A percentile compares a stretch with the other conserved stretches of the same genome.
Conservation (phyloP, 2,888 invertebrate genomes). For the Toxonevra muliebris region DNA sequence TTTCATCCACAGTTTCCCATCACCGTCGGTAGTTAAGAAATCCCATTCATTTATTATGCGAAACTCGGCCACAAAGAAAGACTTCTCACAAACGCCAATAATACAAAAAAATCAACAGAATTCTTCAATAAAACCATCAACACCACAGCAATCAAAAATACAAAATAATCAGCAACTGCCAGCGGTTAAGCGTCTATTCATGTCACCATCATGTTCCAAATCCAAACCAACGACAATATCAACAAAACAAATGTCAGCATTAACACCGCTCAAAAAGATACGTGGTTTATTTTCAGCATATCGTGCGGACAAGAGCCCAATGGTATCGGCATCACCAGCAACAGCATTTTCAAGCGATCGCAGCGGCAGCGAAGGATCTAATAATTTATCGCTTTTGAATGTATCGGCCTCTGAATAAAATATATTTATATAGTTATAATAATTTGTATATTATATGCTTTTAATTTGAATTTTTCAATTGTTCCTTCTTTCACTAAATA, state of each 20-base stretch:
- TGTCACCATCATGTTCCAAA: slow-evolving; percentile 32
- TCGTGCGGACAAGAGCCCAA: slow-evolving; percentile 42
- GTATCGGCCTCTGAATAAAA: slow-evolving; percentile 26
- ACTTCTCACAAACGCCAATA: slow-evolving; percentile 27
- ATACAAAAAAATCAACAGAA: slow-evolving; percentile 23
- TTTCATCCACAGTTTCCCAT: slow-evolving; percentile 53
- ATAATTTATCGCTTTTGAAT: slow-evolving; percentile 29
- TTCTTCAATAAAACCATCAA: slow-evolving; percentile 14
- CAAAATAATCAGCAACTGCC: slow-evolving; percentile 24
- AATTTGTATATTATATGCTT: too few species aligned
- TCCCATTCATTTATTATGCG: slow-evolving; percentile 42
- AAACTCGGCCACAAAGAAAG: slow-evolving; percentile 26
- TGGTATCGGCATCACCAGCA: slow-evolving; percentile 29
- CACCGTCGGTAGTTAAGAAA: slow-evolving; percentile 52
- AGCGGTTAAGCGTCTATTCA: slow-evolving; percentile 40
- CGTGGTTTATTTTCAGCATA: slow-evolving; percentile 51
- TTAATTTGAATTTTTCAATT: too few species aligned
- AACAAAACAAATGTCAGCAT: not conserved
- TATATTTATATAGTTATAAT: too few species aligned
- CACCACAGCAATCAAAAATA: slow-evolving; percentile 19
- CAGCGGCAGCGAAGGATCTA: slow-evolving; percentile 20
- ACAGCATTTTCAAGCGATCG: slow-evolving; percentile 18
- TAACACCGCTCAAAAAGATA: slow-evolving; percentile 48
- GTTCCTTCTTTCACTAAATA: too few species aligned
- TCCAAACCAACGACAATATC: too few species aligned